Conservation (phyloP, 2,113 vertebrate species). For the Dasyornis broadbenti region DNA sequence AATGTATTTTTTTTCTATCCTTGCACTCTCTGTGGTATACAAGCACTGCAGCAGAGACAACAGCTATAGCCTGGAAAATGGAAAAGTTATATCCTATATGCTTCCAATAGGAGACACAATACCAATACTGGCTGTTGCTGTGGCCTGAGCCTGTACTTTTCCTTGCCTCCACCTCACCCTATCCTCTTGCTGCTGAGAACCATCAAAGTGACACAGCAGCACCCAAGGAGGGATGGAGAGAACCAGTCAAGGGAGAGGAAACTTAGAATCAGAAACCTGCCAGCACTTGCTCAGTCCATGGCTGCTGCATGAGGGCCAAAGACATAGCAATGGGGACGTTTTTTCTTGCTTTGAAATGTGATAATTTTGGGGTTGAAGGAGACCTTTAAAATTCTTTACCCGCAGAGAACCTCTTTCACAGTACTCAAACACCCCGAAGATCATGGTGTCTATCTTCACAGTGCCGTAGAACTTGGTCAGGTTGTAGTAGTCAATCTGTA, state of each 20-base stretch:
- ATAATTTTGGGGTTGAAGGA: not conserved
- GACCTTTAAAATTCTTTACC: slow-evolving; percentile 75
- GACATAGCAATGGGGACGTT: not conserved
- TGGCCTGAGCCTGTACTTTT: not conserved
- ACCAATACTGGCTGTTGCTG: not conserved
- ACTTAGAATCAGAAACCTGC: not conserved
- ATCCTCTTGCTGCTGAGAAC: not conserved
- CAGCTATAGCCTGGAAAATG: not conserved
- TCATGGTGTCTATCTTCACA: slow-evolving; percentile 86
- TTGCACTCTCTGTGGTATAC: not conserved
- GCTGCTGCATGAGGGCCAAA: not conserved
- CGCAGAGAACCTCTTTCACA: slow-evolving; percentile 92
- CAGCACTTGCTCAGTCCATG: not conserved
- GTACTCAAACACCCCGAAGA: slow-evolving; percentile 91
- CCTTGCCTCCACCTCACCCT: not conserved
- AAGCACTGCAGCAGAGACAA: not conserved
- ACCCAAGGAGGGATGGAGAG: not conserved
- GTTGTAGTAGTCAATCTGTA: slow-evolving; percentile 95
- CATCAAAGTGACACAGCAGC: not conserved
- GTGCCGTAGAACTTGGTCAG: slow-evolving; percentile 98
- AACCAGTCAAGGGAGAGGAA: not conserved
- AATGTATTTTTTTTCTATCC: not conserved
- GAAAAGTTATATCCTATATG: not conserved
- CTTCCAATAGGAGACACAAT: not conserved
- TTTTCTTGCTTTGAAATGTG: not conserved